phyloP scores from a whole-genome alignment of 30 jellyfish, hydroid and myxozoan genomes.

The Euphysa ruthae region DNA sequence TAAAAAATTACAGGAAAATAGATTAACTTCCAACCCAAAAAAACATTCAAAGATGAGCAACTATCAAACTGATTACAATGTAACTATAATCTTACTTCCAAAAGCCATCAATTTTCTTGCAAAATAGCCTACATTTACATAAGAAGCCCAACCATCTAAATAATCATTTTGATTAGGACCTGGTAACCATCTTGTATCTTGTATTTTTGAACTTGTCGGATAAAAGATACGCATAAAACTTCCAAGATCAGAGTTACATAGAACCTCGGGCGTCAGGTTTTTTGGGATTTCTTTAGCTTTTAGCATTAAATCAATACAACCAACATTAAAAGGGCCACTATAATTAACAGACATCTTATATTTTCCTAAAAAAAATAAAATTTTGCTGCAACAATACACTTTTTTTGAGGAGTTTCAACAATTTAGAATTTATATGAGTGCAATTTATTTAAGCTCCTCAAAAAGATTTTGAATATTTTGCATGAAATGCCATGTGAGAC shows the following conservation, averaged over 20 bases:
- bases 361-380: too few species aligned
- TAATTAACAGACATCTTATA: background rate
- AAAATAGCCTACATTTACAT: constrained; percentile 1
- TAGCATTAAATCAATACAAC: constrained; percentile 63
- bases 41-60: too few species aligned
- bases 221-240: constrained; percentile 44
- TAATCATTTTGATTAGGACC: constrained; percentile 35
- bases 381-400: too few species aligned
- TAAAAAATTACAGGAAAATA: too few species aligned
- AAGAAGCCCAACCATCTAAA: constrained; percentile 11
- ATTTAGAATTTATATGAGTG: too few species aligned
- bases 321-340: constrained; percentile 56
- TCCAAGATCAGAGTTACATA: constrained; percentile 40
- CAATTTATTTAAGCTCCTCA: too few species aligned
- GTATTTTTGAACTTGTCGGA: constrained; percentile 33
- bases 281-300: background rate
- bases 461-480: too few species aligned
- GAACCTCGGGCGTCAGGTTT: background rate
- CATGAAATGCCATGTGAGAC: too few species aligned
- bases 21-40: too few species aligned
- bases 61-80: too few species aligned
- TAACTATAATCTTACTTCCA: constrained; percentile 33
- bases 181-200: constrained; percentile 50
- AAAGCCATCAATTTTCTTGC: constrained; percentile 1
- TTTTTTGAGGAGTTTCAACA: too few species aligned